phyloP scores from a whole-genome alignment of 30 jellyfish, hydroid and myxozoan species.

The Sanderia malayensis region DNA sequence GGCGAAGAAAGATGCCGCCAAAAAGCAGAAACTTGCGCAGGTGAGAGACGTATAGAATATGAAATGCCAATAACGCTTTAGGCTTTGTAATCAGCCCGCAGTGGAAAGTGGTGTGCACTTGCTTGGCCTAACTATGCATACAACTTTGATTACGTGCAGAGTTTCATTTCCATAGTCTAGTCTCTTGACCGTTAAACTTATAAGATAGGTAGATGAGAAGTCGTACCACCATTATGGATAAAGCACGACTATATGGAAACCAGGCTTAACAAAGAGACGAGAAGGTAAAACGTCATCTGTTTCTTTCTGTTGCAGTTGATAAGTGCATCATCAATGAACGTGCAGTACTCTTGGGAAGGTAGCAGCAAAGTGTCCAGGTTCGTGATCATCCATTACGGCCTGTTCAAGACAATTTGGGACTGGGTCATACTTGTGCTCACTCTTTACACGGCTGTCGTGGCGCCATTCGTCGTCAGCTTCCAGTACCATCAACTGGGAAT shows the following conservation, averaged over 20 bases:
- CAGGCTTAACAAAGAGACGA: background rate
- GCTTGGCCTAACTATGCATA: too few relatives aligned
- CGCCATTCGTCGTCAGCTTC: conserved; percentile 83
- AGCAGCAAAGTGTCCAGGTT: conserved; percentile 51
- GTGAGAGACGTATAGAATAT: too few relatives aligned
- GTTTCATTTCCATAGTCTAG: too few relatives aligned
- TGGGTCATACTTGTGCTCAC: conserved; percentile 61
- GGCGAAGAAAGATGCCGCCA: conserved; percentile 42
- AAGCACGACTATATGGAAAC: too few relatives aligned
- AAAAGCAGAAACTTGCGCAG: conserved; percentile 57
- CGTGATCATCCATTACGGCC: conserved; percentile 60
- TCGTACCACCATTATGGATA: too few relatives aligned
- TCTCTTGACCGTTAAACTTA: too few relatives aligned
- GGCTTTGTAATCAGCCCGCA: too few relatives aligned
- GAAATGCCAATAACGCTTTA: too few relatives aligned
- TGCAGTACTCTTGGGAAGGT: conserved; percentile 70
- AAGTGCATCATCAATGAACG: conserved; percentile 35
- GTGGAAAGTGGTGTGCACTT: too few relatives aligned
- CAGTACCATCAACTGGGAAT: conserved; percentile 9
- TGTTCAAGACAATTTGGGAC: conserved; percentile 74
- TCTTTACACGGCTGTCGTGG: conserved; percentile 71
- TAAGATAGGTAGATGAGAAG: too few relatives aligned
- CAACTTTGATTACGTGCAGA: too few relatives aligned
- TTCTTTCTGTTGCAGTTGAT: conserved; percentile 30
- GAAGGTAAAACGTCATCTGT: too few relatives aligned